Evolutionary conservation across 1,140 invertebrate species (phyloP), one percentile per base, ranked within the genome.

Genomic region (Helicorthomorpha holstii): DNA sequence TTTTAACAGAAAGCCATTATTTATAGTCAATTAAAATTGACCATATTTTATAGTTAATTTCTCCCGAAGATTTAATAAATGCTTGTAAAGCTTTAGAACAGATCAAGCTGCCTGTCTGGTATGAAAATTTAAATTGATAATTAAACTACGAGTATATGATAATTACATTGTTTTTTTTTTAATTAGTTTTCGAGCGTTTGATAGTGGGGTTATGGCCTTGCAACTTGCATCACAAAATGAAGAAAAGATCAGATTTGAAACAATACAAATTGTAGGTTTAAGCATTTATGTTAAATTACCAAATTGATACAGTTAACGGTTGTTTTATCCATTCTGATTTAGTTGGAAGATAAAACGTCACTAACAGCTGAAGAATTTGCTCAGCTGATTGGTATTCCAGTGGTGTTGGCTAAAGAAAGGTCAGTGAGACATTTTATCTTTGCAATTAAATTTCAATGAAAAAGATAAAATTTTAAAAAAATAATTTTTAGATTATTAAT

Each of bases 11-110:
- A 22, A 7, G 19, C 7, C 4, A 21, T 46, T 46, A 25, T 46
- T 46, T 7, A 22, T 21, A 7, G 7, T 7, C 7, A 46, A 46
- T 22, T 22, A 7, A 12, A 7, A 46, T 46, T 41, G 38, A 41
- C 19, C 12, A 41, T 19, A 41, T 51, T 51, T 22, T 44, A 51
- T 42, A 94, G 70, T 72, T 96, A 3, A 68, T 96, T 34, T 95
- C 92, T 3, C 90, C 92, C 0, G 90, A 95, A 68, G 93, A 97
- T 75, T 71, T 96, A 56, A 68, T 95, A n/a, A 81, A 85, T 70
- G 90, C 91, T 38, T 93, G 90, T 70, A 59, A 65, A 50, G 74
- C 77, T 59, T 61, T 78, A 66, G 75, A 72, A 65, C 73, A 65
- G 61, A 77, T 71, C 66, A 75, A 63, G 61, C 68, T 64, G 62